Evolutionary conservation across 2,888 invertebrate genomes (phyloP).

Genomic region (Scaptomyza polygonia): DNA sequence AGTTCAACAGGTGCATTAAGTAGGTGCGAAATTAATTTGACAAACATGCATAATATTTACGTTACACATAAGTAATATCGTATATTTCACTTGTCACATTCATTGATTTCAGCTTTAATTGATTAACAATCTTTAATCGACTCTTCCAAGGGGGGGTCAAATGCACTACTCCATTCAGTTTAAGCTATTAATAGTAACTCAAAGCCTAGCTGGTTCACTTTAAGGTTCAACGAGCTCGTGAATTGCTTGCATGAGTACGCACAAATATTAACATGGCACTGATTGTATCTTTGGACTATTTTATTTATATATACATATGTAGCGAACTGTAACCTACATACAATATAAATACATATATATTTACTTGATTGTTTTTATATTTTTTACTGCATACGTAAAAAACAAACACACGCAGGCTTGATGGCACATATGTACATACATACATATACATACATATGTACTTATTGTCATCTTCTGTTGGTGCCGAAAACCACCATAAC

Average conservation of each 20-base stretch:
- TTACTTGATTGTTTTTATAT: slow-evolving; percentile 50
- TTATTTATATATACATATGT: not conserved
- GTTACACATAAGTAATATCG: not conserved
- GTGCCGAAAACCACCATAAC: slow-evolving; percentile 29
- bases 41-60: not conserved
- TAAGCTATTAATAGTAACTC: not conserved
- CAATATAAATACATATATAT: slow-evolving; percentile 10
- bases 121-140: slow-evolving; percentile 34
- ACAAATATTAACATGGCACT: slow-evolving; percentile 4
- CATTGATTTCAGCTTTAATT: slow-evolving; percentile 33
- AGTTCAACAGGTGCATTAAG: slow-evolving; percentile 5
- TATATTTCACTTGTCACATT: slow-evolving; percentile 6
- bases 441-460: slow-evolving; percentile 10
- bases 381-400: slow-evolving; percentile 22
- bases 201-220: slow-evolving; percentile 8
- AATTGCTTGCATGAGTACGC: not conserved
- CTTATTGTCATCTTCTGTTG: slow-evolving; percentile 42
- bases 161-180: not conserved
- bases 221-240: slow-evolving; percentile 5
- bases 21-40: not conserved
- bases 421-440: slow-evolving; percentile 21
- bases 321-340: not conserved
- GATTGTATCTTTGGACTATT: slow-evolving; percentile 13
- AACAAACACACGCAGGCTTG: slow-evolving; percentile 7
- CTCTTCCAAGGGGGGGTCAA: not conserved